phyloP scores from a whole-genome alignment of 2,113 vertebrate species.

The Cichladusa arquata region DNA sequence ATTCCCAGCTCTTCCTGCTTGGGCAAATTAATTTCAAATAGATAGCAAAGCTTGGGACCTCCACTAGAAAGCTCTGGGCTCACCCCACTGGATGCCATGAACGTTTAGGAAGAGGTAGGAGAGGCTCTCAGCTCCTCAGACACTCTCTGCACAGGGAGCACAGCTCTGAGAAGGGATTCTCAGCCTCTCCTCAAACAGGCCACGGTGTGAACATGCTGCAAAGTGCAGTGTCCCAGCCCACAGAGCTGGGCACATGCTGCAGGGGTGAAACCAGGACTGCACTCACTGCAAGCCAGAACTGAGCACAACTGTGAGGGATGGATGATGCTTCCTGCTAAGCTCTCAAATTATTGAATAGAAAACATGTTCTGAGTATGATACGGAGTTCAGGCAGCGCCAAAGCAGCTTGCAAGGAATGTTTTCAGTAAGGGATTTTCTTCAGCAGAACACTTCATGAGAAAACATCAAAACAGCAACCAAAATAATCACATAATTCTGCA shows the following conservation, averaged over 20 bases:
- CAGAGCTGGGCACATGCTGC: not conserved
- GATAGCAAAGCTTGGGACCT: not conserved
- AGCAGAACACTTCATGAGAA: not conserved
- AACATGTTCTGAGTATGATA: not conserved
- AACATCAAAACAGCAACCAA: slow-evolving; percentile 11
- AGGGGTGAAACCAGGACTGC: not conserved
- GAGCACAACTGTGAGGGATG: not conserved
- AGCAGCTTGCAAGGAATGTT: slow-evolving; percentile 15
- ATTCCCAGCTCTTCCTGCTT: not conserved
- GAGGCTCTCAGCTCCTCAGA: not conserved
- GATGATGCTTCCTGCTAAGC: not conserved
- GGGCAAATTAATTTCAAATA: not conserved
- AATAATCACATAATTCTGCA: not conserved
- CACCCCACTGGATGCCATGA: not conserved
- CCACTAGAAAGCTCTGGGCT: not conserved
- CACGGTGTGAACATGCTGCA: not conserved
- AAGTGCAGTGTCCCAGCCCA: not conserved
- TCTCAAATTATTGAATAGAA: not conserved
- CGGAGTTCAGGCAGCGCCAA: slow-evolving; percentile 35
- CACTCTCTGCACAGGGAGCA: not conserved
- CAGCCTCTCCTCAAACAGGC: not conserved
- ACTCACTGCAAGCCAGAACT: not conserved
- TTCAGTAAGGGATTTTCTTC: slow-evolving; percentile 5
- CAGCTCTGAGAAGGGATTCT: not conserved
- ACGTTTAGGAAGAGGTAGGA: not conserved